Conservation (phyloP, 2,113 vertebrate species). For the Notarius quadriscutis region DNA sequence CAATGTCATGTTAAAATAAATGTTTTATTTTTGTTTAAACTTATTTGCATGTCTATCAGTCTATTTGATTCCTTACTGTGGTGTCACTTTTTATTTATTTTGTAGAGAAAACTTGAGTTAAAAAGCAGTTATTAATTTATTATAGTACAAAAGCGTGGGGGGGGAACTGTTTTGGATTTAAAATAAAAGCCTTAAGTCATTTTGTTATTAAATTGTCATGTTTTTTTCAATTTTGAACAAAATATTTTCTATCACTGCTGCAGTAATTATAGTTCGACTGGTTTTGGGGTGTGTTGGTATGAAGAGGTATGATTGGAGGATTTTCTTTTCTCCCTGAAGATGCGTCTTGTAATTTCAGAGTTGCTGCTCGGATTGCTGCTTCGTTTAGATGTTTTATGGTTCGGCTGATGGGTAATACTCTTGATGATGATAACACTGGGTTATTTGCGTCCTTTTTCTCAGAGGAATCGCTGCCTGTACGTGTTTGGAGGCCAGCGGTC, state of each 20-base stretch:
- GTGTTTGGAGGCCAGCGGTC: constrained; percentile 97
- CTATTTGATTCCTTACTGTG: not conserved
- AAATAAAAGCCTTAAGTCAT: not conserved
- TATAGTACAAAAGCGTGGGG: too few relatives aligned
- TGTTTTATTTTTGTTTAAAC: not conserved
- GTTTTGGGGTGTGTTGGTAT: not conserved
- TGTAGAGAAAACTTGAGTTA: not conserved
- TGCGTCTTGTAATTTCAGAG: not conserved
- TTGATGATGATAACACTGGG: not conserved
- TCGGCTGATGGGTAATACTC: not conserved
- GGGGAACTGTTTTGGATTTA: not conserved
- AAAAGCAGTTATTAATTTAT: not conserved
- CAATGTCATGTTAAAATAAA: not conserved
- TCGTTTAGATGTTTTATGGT: not conserved
- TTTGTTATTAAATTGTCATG: not conserved
- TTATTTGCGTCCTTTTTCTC: not conserved
- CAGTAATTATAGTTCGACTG: not conserved
- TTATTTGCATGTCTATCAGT: not conserved
- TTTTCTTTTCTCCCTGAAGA: not conserved
- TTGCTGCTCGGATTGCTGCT: not conserved
- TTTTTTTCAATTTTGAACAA: not conserved
- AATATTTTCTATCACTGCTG: not conserved
- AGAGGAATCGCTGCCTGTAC: constrained; percentile 97
- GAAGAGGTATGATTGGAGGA: not conserved
- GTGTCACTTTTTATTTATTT: not conserved